Base-by-base conservation (phyloP, 1,140 invertebrate species). In the Microvelia longipes region DNA sequence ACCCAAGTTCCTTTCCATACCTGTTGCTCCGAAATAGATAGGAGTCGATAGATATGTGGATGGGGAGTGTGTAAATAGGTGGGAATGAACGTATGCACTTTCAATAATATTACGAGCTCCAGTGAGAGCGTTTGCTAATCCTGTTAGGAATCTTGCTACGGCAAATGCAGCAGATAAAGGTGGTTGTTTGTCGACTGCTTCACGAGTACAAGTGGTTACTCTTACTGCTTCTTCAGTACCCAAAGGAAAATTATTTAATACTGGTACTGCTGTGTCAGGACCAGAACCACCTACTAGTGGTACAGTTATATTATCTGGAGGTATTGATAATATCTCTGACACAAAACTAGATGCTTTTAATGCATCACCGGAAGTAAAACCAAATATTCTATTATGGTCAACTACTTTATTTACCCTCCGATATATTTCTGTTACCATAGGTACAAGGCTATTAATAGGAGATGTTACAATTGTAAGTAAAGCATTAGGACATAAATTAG, bases 211-310 rank as follows among this genome's bases (percentile, higher is more conserved):
- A 19, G 76, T 74, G n/a, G 77, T 80, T 27, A 72, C 66, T 28
- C 65, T 63, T 1, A 72, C 71, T 13, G 35, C 75, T 75, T 81
- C 81, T 79, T 77, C 82, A 82, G 70, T 26, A 14, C 15, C 62
- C 24, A 64, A 64, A 15, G 25, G 62, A 5, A 64, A 24, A 64
- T 2, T 26, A 5, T 15, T 64, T 26, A 64, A 64, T 28, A 99
- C 76, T 1, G 97, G 97, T 76, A 99, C 90, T 79, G 99, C 98
- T 71, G 97, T 99, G 67, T 96, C 88, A 68, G 96, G 96, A 61
- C 96, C 93, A 82, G 99, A 96, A 19, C 97, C 97, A 70, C 97
- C 97, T 79, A 99, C 92, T 0, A 99, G 96, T 25, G 97, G 96
- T 25, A 96, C 87, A 74, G 87, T 87, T 0, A 96, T 88, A 68